phyloP scores from a whole-genome alignment of 1,140 invertebrate species.

The Musca domestica region DNA sequence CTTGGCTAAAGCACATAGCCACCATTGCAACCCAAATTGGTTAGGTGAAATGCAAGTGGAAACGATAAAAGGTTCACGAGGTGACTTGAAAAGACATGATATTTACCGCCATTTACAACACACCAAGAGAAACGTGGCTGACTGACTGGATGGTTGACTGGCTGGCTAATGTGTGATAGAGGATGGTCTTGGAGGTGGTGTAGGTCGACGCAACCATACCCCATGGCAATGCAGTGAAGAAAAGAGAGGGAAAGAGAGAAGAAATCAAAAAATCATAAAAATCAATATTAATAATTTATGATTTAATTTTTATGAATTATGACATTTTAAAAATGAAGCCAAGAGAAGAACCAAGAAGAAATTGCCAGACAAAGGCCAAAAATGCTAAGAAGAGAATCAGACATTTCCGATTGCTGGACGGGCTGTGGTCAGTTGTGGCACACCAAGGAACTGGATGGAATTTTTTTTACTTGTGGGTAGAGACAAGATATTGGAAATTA shows the following conservation, averaged over 20 bases:
- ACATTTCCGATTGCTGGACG: no score
- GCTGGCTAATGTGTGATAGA: no score
- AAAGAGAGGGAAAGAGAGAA: not conserved
- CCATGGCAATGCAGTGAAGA: not conserved
- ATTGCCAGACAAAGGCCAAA: no score
- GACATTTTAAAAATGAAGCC: constrained; percentile 30
- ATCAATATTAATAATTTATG: constrained; percentile 45
- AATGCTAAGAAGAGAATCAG: no score
- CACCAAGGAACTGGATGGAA: no score
- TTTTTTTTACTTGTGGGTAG: no score
- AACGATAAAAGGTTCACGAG: constrained; percentile 16
- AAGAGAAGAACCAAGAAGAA: not conserved
- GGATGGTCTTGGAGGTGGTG: not conserved
- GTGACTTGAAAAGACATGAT: constrained; percentile 15
- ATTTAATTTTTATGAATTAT: constrained; percentile 54
- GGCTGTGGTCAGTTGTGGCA: no score
- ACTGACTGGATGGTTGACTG: no score
- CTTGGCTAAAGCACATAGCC: no score
- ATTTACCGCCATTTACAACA: constrained; percentile 21
- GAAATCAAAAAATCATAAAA: constrained; percentile 11
- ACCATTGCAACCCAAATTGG: no score
- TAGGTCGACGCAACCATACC: not conserved
- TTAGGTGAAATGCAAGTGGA: no score
- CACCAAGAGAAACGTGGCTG: constrained; percentile 34
- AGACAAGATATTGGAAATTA: no score